A percentile compares a stretch with the other conserved stretches of the same genome.
phyloP scores from a whole-genome alignment of 2,797 vertebrate genomes.

The Poecilia wingei region DNA sequence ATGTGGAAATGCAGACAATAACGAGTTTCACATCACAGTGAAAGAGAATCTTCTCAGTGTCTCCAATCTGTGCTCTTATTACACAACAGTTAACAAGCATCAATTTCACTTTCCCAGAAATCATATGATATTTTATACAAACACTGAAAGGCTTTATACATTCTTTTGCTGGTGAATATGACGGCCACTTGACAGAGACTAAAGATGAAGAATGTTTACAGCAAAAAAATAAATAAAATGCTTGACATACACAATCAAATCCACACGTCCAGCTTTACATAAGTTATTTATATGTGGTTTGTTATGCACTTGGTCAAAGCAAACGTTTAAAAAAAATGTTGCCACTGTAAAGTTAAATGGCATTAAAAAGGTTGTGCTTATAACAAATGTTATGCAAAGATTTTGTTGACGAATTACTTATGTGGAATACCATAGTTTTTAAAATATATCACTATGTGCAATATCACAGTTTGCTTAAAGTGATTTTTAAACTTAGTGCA shows the following conservation, averaged over 20 bases:
- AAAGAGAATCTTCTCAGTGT: slow-evolving; percentile 25
- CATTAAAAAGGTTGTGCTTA: neutral
- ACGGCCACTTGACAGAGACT: neutral
- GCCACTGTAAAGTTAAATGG: neutral
- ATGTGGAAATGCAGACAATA: slow-evolving; percentile 15
- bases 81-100: neutral
- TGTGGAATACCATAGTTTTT: neutral
- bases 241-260: neutral
- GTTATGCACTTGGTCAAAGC: neutral
- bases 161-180: neutral
- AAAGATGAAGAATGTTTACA: neutral
- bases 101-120: slow-evolving; percentile 18
- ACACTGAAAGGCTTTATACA: neutral
- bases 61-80: slow-evolving; percentile 12
- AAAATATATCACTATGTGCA: too few relatives aligned
- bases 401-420: neutral
- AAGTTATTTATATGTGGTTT: neutral
- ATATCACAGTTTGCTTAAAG: too few relatives aligned
- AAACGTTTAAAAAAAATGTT: neutral
- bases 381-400: neutral
- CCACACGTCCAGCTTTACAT: neutral
- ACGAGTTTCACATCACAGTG: neutral
- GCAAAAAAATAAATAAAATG: neutral
- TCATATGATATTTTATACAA: slow-evolving; percentile 16
- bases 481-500: too few relatives aligned